A percentile compares a stretch with the other conserved stretches of the same genome.
Conservation (phyloP, 2,113 vertebrate species). For the Hirundichthys speculiger region DNA sequence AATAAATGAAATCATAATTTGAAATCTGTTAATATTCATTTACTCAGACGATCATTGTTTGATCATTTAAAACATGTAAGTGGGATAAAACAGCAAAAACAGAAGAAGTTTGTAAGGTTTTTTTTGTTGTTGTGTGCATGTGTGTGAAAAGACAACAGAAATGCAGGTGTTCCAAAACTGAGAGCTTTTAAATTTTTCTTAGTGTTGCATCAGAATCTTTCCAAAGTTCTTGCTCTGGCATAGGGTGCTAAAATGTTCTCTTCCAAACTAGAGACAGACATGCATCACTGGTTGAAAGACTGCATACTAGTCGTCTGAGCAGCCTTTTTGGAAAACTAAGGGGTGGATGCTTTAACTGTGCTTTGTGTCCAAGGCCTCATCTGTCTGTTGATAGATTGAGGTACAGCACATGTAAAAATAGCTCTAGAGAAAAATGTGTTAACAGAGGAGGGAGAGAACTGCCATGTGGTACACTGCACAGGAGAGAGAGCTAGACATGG, state of each 20-base stretch:
- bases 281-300: constrained; percentile 42
- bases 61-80: too few species aligned
- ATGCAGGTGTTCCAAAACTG: constrained; percentile 13
- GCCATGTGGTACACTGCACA: constrained; percentile 56
- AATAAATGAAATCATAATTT: too few species aligned
- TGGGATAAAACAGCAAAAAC: too few species aligned
- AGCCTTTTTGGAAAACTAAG: constrained; percentile 38
- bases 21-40: too few species aligned
- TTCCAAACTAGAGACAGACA: constrained; percentile 40
- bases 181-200: constrained; percentile 22
- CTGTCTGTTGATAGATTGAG: constrained; percentile 46
- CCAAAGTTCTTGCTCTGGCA: constrained; percentile 18
- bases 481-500: constrained; percentile 27
- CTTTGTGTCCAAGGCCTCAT: constrained; percentile 60
- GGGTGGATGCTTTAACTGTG: constrained; percentile 35
- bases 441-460: constrained; percentile 56
- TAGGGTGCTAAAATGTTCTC: constrained; percentile 37
- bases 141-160: too few species aligned
- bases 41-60: too few species aligned
- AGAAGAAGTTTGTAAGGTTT: too few species aligned
- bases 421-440: constrained; percentile 56
- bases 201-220: not conserved
- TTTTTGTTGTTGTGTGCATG: too few species aligned
- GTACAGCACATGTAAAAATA: constrained; percentile 54
- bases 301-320: constrained; percentile 32